Percentiles rank a stretch among this genome's conserved stretches.
These are phyloP conservation scores for Prunella strophiata DNA, from an alignment of 2,797 vertebrate genomes.

Conservation along the genomic window DNA sequence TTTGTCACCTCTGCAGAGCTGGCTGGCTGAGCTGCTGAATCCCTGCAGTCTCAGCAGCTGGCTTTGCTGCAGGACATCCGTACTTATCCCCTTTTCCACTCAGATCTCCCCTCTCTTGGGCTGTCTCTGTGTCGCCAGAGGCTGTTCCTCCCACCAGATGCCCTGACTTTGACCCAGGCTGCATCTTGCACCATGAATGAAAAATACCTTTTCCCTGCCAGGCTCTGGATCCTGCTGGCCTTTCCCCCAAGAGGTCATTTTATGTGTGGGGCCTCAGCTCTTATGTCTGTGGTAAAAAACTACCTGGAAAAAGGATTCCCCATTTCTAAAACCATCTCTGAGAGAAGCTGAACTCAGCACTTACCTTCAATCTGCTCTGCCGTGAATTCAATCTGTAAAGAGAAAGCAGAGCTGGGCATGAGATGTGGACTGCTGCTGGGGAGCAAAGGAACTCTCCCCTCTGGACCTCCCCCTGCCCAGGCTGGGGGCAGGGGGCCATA, in stretches of 20 bases:
- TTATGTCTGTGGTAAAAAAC: background rate
- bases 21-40: background rate
- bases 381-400: conserved; percentile 56
- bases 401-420: background rate
- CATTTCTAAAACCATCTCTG: background rate
- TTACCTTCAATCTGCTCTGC: conserved; percentile 70
- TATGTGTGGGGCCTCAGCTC: accelerated
- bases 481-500: accelerated
- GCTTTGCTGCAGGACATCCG: background rate
- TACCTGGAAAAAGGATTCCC: background rate
- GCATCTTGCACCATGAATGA: background rate
- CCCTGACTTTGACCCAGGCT: background rate
- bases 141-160: background rate
- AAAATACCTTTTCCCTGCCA: background rate
- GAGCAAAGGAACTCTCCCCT: background rate
- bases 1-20: background rate
- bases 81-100: background rate
- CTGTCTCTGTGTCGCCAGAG: background rate
- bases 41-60: background rate
- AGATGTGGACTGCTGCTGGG: background rate
- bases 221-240: background rate
- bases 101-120: accelerated
- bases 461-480: background rate
- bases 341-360: background rate
- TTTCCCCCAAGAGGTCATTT: background rate